Evolutionary conservation across 1,140 invertebrate species (phyloP).

Genomic region (Heliconius eleuchia): DNA sequence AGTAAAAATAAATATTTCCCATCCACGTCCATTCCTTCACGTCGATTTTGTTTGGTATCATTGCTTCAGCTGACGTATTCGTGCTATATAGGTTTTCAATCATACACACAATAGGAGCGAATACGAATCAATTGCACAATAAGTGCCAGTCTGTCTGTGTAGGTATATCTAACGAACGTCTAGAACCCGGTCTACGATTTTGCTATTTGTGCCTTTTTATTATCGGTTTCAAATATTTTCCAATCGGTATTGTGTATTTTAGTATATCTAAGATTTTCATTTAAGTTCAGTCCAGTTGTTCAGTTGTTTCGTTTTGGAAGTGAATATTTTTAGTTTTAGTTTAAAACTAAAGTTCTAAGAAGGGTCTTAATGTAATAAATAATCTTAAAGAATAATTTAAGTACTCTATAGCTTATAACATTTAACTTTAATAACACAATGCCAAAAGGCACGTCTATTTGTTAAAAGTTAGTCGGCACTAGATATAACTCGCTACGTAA

Average conservation of each 20-base stretch:
- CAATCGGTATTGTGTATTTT: background rate
- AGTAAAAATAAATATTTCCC: background rate
- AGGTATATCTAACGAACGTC: background rate
- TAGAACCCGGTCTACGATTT: background rate
- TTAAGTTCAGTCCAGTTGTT: no score
- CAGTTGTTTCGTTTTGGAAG: no score
- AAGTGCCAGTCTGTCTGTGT: background rate
- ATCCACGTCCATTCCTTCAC: background rate
- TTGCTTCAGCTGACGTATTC: background rate
- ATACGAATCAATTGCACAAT: constrained; percentile 9
- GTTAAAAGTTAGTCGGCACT: background rate
- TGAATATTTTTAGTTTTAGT: no score
- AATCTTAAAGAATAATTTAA: background rate
- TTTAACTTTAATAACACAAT: background rate
- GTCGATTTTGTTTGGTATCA: background rate
- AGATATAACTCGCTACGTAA: background rate
- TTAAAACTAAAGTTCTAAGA: no score
- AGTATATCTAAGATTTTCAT: background rate
- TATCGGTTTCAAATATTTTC: background rate
- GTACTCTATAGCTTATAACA: background rate
- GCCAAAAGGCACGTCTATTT: background rate
- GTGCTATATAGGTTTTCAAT: background rate
- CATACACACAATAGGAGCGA: background rate
- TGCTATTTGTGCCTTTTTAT: constrained; percentile 18
- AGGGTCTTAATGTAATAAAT: background rate